Percentiles rank a stretch among this genome's conserved stretches.
Evolutionary conservation across 2,888 invertebrate species (phyloP).

Genomic region (Cancer borealis): DNA sequence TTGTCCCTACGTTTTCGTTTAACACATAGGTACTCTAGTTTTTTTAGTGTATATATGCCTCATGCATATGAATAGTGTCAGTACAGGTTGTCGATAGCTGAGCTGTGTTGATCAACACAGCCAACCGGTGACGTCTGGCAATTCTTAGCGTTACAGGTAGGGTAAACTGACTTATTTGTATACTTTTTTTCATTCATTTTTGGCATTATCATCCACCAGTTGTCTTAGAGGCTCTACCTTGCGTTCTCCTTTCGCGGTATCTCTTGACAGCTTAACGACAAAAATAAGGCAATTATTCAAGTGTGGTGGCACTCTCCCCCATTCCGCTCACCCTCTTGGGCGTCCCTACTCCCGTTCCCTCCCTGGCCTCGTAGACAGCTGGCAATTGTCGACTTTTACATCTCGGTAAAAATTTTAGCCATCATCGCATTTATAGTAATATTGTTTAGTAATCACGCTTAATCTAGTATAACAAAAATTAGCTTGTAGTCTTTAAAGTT

Average conservation of each 20-base stretch:
- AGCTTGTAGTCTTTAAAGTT: not conserved
- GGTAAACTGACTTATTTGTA: not conserved
- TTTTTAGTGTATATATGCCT: not conserved
- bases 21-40: not conserved
- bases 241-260: too few relatives aligned
- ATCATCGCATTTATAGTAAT: not conserved
- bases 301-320: constrained; percentile 10
- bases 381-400: constrained; percentile 16
- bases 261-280: not conserved
- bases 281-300: not conserved
- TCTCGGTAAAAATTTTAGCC: not conserved
- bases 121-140: constrained; percentile 9
- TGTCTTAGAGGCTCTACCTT: not conserved
- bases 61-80: not conserved
- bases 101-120: not conserved
- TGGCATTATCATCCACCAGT: not conserved
- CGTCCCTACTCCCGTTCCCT: not conserved
- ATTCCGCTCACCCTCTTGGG: not conserved
- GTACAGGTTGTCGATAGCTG: not conserved
- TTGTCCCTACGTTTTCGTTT: not conserved
- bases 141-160: not conserved
- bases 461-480: not conserved
- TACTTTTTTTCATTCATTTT: not conserved
- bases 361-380: not conserved
- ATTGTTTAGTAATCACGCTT: not conserved